phyloP scores from a whole-genome alignment of 2,113 vertebrate genomes.

The Centropristis striata region DNA sequence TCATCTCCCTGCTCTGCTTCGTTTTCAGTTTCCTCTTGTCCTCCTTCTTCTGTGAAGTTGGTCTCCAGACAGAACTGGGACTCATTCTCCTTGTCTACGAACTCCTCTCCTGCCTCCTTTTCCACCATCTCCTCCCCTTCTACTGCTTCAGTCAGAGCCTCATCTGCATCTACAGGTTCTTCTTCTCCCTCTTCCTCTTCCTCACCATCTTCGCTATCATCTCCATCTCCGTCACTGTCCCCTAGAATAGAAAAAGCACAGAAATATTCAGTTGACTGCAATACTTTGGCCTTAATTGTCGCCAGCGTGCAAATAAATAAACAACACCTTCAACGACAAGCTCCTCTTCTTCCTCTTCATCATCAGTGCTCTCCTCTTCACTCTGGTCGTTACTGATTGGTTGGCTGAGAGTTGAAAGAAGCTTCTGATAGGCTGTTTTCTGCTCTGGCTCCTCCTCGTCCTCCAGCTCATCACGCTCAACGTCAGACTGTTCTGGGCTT shows the following conservation, averaged over 20 bases:
- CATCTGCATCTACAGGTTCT: conserved; percentile 47
- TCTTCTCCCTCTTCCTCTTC: conserved; percentile 76
- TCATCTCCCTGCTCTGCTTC: conserved; percentile 5
- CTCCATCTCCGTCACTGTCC: conserved; percentile 42
- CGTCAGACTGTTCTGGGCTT: conserved; percentile 83
- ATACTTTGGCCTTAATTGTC: not conserved
- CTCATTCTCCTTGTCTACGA: conserved; percentile 91
- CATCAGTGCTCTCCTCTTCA: conserved; percentile 78
- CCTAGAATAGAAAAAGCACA: conserved; percentile 21
- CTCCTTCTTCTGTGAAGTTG: conserved; percentile 88
- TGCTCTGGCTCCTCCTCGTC: conserved; percentile 87
- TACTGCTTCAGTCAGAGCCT: conserved; percentile 26
- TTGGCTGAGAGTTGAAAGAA: conserved; percentile 91
- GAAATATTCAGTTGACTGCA: not conserved
- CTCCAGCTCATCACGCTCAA: conserved; percentile 85
- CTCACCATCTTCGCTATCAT: conserved; percentile 81
- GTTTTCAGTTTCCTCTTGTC: conserved; percentile 33
- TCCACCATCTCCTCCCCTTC: conserved; percentile 30
- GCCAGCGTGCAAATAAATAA: not conserved
- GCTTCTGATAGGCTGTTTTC: conserved; percentile 90
- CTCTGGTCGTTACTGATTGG: conserved; percentile 79
- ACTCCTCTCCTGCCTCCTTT: conserved; percentile 79
- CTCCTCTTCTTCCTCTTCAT: conserved; percentile 75
- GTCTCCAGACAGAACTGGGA: conserved; percentile 94
- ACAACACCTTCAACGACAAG: conserved; percentile 63